A percentile compares a stretch with the other conserved stretches of the same genome.
Evolutionary conservation across 2,797 vertebrate genomes (phyloP).

Genomic region (Mustela erminea): DNA sequence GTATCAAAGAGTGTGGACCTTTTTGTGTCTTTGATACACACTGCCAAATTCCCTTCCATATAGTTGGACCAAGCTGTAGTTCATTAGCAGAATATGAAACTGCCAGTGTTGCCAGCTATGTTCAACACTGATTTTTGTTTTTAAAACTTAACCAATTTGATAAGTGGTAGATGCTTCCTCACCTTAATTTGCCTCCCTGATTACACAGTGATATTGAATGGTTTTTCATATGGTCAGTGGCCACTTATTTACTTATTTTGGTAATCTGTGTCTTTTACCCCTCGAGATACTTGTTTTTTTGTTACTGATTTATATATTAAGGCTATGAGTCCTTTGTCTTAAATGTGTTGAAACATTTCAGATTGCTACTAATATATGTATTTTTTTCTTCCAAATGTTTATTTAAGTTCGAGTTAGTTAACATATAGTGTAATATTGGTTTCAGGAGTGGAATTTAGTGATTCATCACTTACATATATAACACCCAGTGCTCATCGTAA

Average conservation of each 20-base stretch:
- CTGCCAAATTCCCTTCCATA: not conserved
- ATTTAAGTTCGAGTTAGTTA: not conserved
- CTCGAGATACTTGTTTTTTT: not conserved
- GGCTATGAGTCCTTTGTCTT: not conserved
- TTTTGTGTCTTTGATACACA: not conserved
- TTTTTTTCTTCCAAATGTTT: not conserved
- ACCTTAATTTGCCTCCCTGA: not conserved
- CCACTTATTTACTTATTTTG: constrained; percentile 48
- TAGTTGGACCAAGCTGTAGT: not conserved
- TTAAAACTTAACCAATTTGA: not conserved
- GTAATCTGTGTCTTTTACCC: constrained; percentile 39
- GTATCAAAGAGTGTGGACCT: not conserved
- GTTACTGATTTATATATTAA: constrained; percentile 52
- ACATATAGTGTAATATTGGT: not conserved
- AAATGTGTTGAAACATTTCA: not conserved
- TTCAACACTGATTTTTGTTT: constrained; percentile 5
- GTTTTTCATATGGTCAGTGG: not conserved
- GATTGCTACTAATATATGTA: not conserved
- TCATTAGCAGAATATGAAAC: not conserved
- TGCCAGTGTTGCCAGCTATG: not conserved
- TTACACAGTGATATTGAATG: not conserved
- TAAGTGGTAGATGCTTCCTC: constrained; percentile 4
- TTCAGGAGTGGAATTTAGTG: not conserved
- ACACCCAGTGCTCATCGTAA: not conserved
- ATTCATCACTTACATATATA: not conserved